Base-by-base conservation (phyloP, 1,140 invertebrate genomes). In the Tenebrio molitor region DNA sequence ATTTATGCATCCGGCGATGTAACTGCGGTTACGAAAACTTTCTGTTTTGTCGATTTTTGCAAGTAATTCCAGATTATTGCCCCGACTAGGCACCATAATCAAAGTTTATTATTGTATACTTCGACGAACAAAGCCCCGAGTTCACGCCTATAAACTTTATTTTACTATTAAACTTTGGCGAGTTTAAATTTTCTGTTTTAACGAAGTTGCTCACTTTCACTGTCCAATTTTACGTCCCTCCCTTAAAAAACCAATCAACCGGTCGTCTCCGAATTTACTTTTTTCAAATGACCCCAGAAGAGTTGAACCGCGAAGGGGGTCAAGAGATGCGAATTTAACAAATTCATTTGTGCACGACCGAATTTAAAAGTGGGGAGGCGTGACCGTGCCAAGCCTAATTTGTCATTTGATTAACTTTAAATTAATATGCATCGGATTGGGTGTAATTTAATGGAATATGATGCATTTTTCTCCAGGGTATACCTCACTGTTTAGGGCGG, bases 31-130 rank as follows among this genome's bases (percentile, higher is more conserved):
- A 8, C 3, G 8, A 29, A 29, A 39, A 39, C 36, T 39, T 39
- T 39, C 2, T 39, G 36, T 39, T 39, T 39, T 12, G 21, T 19
- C 53, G 21, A 10, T 2, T 58, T 19, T 58, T 10, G 10, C 19
- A 6, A 14, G 25, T 29, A 29, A 29, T 29, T 29, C 53, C 53
- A 23, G n/a, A 23, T 25, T 62, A 25, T 15, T 29, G 29, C 53
- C 1, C 5, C 23, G 15, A 23, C 25, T 50, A 67, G 19, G 50
- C 53, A 72, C 41, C 29, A 72, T 46, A 72, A 67, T 71, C 41
- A 12, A 34, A 72, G 62, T 72, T 72, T 72, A 72, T 71, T 72
- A 67, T 72, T 72, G 66, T 72, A 63, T 63, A 64, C 39, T 19
- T 25, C 62, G 53, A 36, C 39, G 46, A 72, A 19, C 46, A 53